phyloP scores from a whole-genome alignment of 2,888 invertebrate species.

The Falcaria lacertinaria region DNA sequence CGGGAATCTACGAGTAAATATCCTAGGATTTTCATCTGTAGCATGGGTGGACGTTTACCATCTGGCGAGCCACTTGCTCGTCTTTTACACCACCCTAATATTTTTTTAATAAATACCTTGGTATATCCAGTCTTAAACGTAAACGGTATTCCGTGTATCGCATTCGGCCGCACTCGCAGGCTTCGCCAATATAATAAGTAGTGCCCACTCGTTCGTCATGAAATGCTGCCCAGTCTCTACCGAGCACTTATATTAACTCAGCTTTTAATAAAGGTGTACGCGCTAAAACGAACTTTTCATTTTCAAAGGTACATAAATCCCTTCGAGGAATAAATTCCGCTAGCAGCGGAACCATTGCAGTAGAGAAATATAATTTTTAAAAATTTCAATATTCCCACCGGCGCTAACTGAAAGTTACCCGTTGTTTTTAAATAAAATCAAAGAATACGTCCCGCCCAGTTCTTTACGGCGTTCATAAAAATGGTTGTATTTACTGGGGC shows the following conservation, averaged over 20 bases:
- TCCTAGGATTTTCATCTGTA: no score
- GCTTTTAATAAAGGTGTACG: conserved; percentile 3
- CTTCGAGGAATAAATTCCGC: background rate
- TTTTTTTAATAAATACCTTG: no score
- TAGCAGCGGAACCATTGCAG: conserved; percentile 1
- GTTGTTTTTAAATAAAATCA: conserved; percentile 48
- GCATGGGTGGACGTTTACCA: no score
- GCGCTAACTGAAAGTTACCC: conserved; percentile 34
- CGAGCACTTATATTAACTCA: no score
- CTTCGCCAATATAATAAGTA: conserved; percentile 49
- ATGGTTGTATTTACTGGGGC: conserved; percentile 25
- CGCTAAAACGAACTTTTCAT: conserved; percentile 7
- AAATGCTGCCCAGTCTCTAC: conserved; percentile 47
- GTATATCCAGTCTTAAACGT: no score
- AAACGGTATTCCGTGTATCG: background rate
- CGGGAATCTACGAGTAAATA: no score
- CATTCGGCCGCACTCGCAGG: conserved; percentile 36
- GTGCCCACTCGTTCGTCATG: conserved; percentile 64
- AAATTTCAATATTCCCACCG: conserved; percentile 33
- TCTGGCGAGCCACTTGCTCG: no score
- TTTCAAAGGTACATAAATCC: background rate
- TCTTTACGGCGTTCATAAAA: conserved; percentile 46
- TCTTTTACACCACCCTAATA: no score
- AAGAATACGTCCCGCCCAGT: conserved; percentile 28
- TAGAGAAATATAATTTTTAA: conserved; percentile 14